Evolutionary conservation across 2,113 vertebrate species (phyloP), one percentile per base, ranked within the genome.

Genomic region (Halcyon senegalensis): DNA sequence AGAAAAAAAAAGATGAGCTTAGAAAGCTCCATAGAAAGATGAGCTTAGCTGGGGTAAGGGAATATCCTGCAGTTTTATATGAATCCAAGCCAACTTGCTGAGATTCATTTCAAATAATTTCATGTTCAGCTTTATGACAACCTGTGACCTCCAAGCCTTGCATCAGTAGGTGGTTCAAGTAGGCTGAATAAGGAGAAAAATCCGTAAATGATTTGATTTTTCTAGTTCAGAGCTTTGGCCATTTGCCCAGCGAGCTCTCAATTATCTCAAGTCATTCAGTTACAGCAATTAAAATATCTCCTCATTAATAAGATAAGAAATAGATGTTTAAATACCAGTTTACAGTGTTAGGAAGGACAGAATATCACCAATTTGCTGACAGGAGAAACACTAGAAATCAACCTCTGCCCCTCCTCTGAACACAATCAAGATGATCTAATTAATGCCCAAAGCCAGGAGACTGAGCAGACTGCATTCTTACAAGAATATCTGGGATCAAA

Each of bases 251-350:
- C 44, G 33, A 95, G 80, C 51, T 89, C 83, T 90, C 87, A 77
- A 89, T 94, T 95, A 89, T 91, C 91, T 94, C 81, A 95, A 93
- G 60, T 89, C 73, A 89, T 91, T 93, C 77, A 78, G 64, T 78
- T 79, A 64, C 27, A 92, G 78, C 70, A 91, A 87, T 39, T 35
- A 85, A 87, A 91, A 84, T 64, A 63, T 37, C 73, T 81, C 64
- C 39, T 91, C 74, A 89, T 96, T 96, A 89, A 72, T 75, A 94
- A 73, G 84, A 43, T 85, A 91, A 75, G 73, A 94, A 43, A 48
- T 72, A 84, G 35, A 85, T 70, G 60, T 78, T 72, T 67, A 84
- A 84, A 33, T 56, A 30, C 55, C 84, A 78, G 83, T 67, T 87
- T 81, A 89, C 23, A n/a, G 12, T 31, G 8, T 60, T 64, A 72